A percentile compares a stretch with the other conserved stretches of the same genome.
Conservation (phyloP, 2,797 vertebrate species). For the Tenualosa ilisha region DNA sequence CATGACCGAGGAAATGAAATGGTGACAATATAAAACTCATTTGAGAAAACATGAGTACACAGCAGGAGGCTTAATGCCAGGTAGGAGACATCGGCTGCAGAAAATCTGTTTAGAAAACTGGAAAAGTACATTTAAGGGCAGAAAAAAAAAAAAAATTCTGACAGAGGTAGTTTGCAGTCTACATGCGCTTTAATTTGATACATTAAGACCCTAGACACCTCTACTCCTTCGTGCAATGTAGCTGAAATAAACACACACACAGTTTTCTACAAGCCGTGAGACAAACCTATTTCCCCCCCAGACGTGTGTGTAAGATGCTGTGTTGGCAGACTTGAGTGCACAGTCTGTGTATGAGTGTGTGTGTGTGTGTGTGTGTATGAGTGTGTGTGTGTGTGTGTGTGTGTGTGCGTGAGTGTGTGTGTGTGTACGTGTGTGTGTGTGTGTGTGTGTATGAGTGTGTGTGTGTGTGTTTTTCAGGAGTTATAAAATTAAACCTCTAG, state of each 20-base stretch:
- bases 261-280: constrained; percentile 21
- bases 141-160: constrained; percentile 1
- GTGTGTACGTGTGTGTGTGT: neutral
- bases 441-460: constrained; percentile 40
- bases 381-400: constrained; percentile 13
- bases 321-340: constrained; percentile 49
- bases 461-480: constrained; percentile 27
- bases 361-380: constrained; percentile 37
- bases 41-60: neutral
- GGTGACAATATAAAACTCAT: neutral
- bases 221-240: neutral
- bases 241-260: neutral
- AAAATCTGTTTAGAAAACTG: neutral
- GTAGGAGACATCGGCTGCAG: neutral
- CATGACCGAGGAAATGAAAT: neutral
- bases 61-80: neutral
- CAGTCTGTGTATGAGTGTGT: constrained; percentile 1
- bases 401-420: constrained; percentile 39
- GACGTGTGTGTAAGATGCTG: constrained; percentile 45
- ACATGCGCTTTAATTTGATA: neutral
- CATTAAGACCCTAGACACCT: neutral
- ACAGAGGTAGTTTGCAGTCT: neutral
- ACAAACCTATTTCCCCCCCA: constrained; percentile 52
- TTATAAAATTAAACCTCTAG: constrained; percentile 55
- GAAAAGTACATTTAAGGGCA: neutral